Evolutionary conservation across 2,888 invertebrate genomes (phyloP), one percentile per base, ranked within the genome.

Genomic region (Hedya salicella): DNA sequence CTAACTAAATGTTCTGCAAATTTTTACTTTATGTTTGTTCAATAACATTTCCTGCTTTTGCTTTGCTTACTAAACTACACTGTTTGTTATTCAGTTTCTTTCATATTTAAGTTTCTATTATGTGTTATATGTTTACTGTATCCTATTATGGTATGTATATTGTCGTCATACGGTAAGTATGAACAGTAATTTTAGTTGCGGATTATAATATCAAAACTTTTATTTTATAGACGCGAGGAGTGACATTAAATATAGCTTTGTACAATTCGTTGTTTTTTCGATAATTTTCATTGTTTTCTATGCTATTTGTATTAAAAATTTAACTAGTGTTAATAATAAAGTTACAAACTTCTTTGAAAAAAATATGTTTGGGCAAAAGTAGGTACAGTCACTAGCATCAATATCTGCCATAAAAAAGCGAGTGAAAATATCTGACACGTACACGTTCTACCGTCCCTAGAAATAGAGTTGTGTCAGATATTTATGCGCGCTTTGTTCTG

Each of bases 21-120:
- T 44, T 54, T 16, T 40, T 65, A 14, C 30, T 40, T 53, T 60
- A 60, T 54, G 9, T 48, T 13, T 54, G 54, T 61, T 61, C 6
- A 78, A 69, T 80, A 73, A 82, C 63, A 73, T 81, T 87, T 85
- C 83, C 80, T 70, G 88, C 89, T 87, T 88, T 42, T 62, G 87
- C 88, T 83, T 74, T 73, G 83, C 84, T 82, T 82, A 68, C 70
- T 82, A 79, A 66, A 13, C 21, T 3, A 81, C 67, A 48, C 19
- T 44, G 42, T 40, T 61, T 16, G 14, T 17, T 19, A 30, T 30
- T n/a, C n/a, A n/a, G n/a, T n/a, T 14, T 36, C 9, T 9, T 36
- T 5, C 9, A 36, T 25, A 25, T 48, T 36, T 46, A 48, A 63
- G 8, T 40, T 30, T 5, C 17, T 19, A 17, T 32, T 62, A 32